A percentile compares a stretch with the other conserved stretches of the same genome.
Conservation (phyloP, 2,113 vertebrate genomes). For the Pelecanus crispus region DNA sequence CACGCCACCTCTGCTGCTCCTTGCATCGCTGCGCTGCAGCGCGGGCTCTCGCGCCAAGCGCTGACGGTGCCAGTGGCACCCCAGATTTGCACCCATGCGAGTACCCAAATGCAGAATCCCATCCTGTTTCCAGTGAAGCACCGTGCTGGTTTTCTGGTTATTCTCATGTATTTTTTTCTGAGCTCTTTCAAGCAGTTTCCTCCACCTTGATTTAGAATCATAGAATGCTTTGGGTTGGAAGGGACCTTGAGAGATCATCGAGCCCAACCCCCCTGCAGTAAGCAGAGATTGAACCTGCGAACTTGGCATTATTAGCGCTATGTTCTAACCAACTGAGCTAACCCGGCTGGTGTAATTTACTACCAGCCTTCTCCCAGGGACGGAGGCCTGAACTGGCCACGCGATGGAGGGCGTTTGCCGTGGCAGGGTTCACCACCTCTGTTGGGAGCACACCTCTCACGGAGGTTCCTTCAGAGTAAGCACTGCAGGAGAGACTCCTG, state of each 20-base stretch:
- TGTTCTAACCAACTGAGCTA: no score
- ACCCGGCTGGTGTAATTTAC: no score
- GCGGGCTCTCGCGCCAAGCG: not conserved
- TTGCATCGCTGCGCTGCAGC: fast-evolving
- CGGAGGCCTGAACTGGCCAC: not conserved
- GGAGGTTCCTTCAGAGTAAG: not conserved
- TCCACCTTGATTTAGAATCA: not conserved
- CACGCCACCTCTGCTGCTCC: not conserved
- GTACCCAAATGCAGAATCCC: fast-evolving
- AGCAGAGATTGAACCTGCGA: no score
- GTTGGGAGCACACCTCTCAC: not conserved
- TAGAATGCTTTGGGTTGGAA: no score
- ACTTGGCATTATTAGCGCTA: no score
- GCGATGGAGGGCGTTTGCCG: fast-evolving
- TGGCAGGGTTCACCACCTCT: no score
- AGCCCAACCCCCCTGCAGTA: no score
- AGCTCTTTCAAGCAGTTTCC: not conserved
- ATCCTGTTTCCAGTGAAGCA: not conserved
- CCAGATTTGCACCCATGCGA: fast-evolving
- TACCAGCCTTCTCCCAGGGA: not conserved
- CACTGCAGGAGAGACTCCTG: not conserved
- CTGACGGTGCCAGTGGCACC: fast-evolving
- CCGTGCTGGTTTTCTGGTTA: fast-evolving
- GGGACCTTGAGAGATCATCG: no score
- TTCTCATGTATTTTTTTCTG: not conserved